A percentile compares a stretch with the other conserved stretches of the same genome.
phyloP scores from a whole-genome alignment of 2,888 invertebrate species.

The Cepaea hortensis region DNA sequence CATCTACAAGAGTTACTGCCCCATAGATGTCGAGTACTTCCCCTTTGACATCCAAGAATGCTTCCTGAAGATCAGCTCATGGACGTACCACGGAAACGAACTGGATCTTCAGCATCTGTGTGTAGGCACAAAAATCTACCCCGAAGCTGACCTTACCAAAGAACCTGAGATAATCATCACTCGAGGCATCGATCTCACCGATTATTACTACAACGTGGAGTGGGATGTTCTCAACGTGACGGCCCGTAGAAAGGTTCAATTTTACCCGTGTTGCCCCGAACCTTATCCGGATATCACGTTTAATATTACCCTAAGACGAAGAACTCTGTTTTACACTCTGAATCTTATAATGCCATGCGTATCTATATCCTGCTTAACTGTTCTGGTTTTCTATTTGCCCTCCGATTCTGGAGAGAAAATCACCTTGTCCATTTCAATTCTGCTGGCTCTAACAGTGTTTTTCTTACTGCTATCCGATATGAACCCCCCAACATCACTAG shows the following conservation, averaged over 20 bases:
- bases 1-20: conserved; percentile 90
- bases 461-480: conserved; percentile 98
- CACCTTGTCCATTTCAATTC: conserved; percentile 94
- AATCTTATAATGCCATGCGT: conserved; percentile 97
- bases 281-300: conserved; percentile 77
- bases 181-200: conserved; percentile 73
- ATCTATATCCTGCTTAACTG: conserved; percentile 97
- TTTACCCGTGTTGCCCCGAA: conserved; percentile 78
- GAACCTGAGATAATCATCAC: conserved; percentile 61
- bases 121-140: conserved; percentile 51
- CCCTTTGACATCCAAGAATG: conserved; percentile 88
- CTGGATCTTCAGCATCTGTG: conserved; percentile 67
- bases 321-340: conserved; percentile 95
- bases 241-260: conserved; percentile 75
- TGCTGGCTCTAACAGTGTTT: conserved; percentile 99
- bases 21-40: conserved; percentile 78
- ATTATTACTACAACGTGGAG: conserved; percentile 74
- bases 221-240: conserved; percentile 81
- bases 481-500: conserved; percentile 97
- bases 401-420: conserved; percentile 99
- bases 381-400: conserved; percentile 96
- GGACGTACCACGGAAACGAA: conserved; percentile 80
- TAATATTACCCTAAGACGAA: conserved; percentile 75
- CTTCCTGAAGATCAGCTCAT: conserved; percentile 93
- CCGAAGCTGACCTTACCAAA: neutral